Percentiles rank a stretch among this genome's conserved stretches.
Evolutionary conservation across 2,797 vertebrate species (phyloP).

Genomic region (Poliocrania exsul): DNA sequence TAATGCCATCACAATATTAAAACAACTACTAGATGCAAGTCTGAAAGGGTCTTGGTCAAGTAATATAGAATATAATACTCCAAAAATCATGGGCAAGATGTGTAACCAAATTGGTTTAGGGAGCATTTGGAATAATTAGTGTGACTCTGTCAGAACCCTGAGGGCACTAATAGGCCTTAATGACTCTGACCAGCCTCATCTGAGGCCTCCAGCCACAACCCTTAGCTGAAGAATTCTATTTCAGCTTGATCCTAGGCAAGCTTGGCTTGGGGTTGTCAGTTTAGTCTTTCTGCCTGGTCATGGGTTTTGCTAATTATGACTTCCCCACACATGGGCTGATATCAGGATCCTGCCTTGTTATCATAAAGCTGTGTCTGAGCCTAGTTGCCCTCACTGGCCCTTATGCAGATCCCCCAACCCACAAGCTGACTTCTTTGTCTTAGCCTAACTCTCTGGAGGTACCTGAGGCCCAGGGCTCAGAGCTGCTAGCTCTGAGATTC

Average conservation of each 20-base stretch:
- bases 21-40: background rate
- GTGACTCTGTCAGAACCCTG: background rate
- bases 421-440: background rate
- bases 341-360: background rate
- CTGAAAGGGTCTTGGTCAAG: background rate
- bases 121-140: background rate
- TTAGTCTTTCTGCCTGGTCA: background rate
- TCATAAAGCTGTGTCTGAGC: background rate
- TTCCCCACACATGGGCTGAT: background rate
- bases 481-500: background rate
- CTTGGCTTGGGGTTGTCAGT: background rate
- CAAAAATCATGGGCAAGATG: background rate
- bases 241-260: background rate
- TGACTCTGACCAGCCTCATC: background rate
- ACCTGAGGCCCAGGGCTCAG: background rate
- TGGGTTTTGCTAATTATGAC: background rate
- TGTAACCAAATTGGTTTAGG: background rate
- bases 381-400: background rate
- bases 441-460: background rate
- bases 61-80: background rate
- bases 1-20: background rate
- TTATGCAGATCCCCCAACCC: background rate
- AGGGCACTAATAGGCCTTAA: background rate
- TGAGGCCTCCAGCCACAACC: background rate
- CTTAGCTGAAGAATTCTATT: background rate